Evolutionary conservation across 1,140 invertebrate species (phyloP).

Genomic region (Apis laboriosa): DNA sequence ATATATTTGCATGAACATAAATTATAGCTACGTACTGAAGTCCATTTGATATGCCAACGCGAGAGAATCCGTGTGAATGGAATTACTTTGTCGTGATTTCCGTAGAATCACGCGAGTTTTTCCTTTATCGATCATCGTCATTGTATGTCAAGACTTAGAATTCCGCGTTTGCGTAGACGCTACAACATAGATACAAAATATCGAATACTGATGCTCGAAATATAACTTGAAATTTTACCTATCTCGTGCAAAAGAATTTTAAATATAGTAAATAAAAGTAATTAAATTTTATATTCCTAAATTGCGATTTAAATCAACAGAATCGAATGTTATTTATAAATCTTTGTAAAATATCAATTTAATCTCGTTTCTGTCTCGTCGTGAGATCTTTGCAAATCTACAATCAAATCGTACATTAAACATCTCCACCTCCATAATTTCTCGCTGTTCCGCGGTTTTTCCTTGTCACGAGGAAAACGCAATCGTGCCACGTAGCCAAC

Average conservation of each 20-base stretch:
- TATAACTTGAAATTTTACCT: too few relatives aligned
- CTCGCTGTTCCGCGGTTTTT: conserved; percentile 4
- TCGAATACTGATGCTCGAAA: neutral
- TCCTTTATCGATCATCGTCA: conserved; percentile 23
- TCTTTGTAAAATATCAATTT: neutral
- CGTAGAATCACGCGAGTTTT: conserved; percentile 11
- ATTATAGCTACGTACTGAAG: neutral
- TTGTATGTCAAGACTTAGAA: neutral
- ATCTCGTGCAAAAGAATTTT: neutral
- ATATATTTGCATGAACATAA: neutral
- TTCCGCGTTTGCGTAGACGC: neutral
- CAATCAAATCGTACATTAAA: neutral
- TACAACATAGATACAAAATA: too few relatives aligned
- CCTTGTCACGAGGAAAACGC: neutral
- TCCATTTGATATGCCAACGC: neutral
- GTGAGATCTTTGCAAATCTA: too few relatives aligned
- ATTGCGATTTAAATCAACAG: neutral
- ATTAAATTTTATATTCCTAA: neutral
- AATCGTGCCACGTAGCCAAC: conserved; percentile 3
- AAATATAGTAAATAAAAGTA: neutral
- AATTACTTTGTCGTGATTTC: conserved; percentile 22
- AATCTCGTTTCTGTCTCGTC: too few relatives aligned
- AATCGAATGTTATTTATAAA: neutral
- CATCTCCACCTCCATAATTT: neutral
- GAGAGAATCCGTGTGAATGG: neutral